phyloP scores from a whole-genome alignment of 1,140 invertebrate genomes.

The Tetramorium alpestre region DNA sequence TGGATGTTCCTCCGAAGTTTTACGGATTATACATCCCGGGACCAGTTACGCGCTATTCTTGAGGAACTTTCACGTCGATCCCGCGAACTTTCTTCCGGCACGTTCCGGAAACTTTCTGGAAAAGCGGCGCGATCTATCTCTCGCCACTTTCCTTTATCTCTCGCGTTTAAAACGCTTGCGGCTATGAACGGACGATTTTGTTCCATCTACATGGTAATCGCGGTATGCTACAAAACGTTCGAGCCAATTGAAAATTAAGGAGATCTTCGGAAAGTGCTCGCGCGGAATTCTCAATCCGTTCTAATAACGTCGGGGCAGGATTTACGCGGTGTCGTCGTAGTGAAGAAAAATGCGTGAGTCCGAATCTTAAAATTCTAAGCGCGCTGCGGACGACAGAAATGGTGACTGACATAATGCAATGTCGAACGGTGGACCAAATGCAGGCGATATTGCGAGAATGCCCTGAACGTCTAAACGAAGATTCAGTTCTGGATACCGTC shows the following conservation, averaged over 20 bases:
- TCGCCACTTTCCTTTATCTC: neutral
- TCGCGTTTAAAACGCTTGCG: neutral
- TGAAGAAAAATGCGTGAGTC: conserved; percentile 14
- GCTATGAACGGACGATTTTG: conserved; percentile 10
- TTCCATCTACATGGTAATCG: neutral
- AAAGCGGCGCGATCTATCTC: neutral
- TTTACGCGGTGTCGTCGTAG: neutral
- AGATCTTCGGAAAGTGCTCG: neutral
- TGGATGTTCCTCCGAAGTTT: neutral
- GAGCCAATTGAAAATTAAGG: conserved; percentile 40
- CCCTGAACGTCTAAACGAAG: neutral
- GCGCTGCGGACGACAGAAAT: neutral
- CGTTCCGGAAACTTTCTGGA: neutral
- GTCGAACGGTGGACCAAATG: neutral
- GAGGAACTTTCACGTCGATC: conserved; percentile 16
- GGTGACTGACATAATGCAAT: neutral
- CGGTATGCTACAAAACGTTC: neutral
- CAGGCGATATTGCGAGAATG: neutral
- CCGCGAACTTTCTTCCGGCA: neutral
- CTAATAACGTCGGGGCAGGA: neutral
- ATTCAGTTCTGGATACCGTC: neutral
- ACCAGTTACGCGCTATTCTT: conserved; percentile 5
- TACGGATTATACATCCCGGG: neutral
- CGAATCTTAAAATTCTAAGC: conserved; percentile 14
- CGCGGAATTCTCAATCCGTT: neutral